A percentile compares a stretch with the other conserved stretches of the same genome.
Evolutionary conservation across 2,888 invertebrate species (phyloP).

Genomic region (Metellina segmentata): DNA sequence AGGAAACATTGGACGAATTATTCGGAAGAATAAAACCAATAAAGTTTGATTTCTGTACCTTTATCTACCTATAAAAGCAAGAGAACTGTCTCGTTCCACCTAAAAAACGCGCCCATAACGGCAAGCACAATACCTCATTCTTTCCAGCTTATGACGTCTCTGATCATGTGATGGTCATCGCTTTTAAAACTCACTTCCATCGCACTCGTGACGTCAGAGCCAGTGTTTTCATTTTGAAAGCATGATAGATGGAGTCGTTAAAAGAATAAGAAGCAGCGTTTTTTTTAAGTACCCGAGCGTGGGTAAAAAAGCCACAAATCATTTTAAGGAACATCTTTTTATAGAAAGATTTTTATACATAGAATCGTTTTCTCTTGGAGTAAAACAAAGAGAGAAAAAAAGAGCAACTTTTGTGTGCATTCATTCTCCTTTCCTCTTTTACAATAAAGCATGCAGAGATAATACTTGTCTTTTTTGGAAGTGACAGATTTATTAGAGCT

Average conservation of each 20-base stretch:
- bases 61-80: neutral
- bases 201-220: slow-evolving; percentile 21
- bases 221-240: slow-evolving; percentile 29
- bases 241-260: slow-evolving; percentile 42
- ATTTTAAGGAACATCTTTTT: slow-evolving; percentile 30
- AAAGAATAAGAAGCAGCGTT: slow-evolving; percentile 28
- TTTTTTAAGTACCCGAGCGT: slow-evolving; percentile 19
- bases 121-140: slow-evolving; percentile 36
- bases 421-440: neutral
- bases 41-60: neutral
- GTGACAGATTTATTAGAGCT: neutral
- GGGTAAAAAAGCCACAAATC: slow-evolving; percentile 32
- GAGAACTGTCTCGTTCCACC: neutral
- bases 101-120: neutral
- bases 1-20: no score
- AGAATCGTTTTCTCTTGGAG: neutral
- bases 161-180: slow-evolving; percentile 19
- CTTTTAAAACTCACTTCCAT: slow-evolving; percentile 8
- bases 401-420: no score
- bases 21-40: neutral
- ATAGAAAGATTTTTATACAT: slow-evolving; percentile 21
- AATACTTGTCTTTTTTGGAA: neutral
- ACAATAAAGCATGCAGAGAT: neutral
- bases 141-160: slow-evolving; percentile 34
- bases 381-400: neutral